Percentiles rank a stretch among this genome's conserved stretches.
Evolutionary conservation across 2,888 invertebrate species (phyloP).

Genomic region (Lottia gigantea): DNA sequence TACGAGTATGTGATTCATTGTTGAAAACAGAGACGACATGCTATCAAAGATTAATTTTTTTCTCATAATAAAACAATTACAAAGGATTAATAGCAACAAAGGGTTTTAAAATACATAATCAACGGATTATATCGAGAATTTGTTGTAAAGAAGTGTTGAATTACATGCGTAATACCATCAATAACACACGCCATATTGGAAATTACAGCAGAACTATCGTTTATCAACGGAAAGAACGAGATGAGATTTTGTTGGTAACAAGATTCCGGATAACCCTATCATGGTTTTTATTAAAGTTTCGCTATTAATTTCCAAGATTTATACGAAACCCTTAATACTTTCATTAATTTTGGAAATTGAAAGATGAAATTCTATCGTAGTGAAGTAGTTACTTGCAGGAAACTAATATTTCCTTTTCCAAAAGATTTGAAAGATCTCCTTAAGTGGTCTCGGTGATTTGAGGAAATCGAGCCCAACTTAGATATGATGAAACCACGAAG

Average conservation of each 20-base stretch:
- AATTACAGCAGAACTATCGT: too few species aligned
- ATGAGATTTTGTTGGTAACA: not conserved
- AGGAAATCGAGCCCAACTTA: not conserved
- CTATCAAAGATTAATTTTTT: not conserved
- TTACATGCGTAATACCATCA: not conserved
- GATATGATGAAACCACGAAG: constrained; percentile 4
- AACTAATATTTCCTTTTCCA: constrained; percentile 22
- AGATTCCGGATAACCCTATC: constrained; percentile 10
- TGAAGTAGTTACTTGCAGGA: constrained; percentile 17
- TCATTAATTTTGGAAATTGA: constrained; percentile 27
- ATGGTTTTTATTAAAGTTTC: constrained; percentile 3
- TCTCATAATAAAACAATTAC: constrained; percentile 5
- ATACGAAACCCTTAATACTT: constrained; percentile 24
- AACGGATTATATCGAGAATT: not conserved
- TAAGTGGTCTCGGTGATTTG: constrained; percentile 4
- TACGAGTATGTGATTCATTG: not conserved
- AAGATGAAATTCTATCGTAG: constrained; percentile 24
- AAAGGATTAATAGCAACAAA: constrained; percentile 6
- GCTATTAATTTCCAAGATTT: constrained; percentile 13
- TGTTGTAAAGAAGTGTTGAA: not conserved
- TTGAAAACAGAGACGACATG: not conserved
- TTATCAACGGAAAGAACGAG: too few species aligned
- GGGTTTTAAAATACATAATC: constrained; percentile 1
- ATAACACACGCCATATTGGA: not conserved
- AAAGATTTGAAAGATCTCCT: not conserved